These are phyloP conservation scores for Leptinotarsa texana DNA, from an alignment of 1,140 invertebrate genomes.

Conservation along the genomic window DNA sequence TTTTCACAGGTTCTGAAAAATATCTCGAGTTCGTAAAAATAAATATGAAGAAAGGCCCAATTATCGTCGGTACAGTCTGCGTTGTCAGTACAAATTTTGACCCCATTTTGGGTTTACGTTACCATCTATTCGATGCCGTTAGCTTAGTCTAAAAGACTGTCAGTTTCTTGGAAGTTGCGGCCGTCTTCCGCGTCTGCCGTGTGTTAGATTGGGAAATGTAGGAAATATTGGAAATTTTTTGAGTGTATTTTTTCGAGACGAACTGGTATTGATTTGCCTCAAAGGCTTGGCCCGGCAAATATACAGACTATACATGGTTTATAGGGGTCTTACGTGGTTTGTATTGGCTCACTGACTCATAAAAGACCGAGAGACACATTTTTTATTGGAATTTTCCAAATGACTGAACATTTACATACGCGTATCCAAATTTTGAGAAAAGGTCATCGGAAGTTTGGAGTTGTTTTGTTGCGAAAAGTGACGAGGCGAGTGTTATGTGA, in stretches of 20 bases:
- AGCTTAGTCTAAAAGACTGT: conserved; percentile 46
- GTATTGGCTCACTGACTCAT: conserved; percentile 56
- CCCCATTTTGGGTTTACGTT: conserved; percentile 52
- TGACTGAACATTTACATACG: conserved; percentile 54
- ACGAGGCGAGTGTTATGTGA: conserved; percentile 26
- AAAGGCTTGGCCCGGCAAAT: conserved; percentile 56
- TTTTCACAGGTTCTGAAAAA: conserved; percentile 52
- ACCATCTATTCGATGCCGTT: conserved; percentile 49
- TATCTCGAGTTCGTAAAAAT: conserved; percentile 55
- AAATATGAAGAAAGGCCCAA: conserved; percentile 55
- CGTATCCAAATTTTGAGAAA: conserved; percentile 53
- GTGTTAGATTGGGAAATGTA: conserved; percentile 34
- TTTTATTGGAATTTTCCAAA: conserved; percentile 56
- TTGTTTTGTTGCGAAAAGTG: conserved; percentile 29
- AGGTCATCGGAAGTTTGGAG: conserved; percentile 34
- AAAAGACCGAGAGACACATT: conserved; percentile 54
- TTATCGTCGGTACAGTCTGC: conserved; percentile 47
- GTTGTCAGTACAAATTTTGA: conserved; percentile 50
- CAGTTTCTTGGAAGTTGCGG: conserved; percentile 41
- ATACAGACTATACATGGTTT: conserved; percentile 54
- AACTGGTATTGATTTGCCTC: conserved; percentile 55
- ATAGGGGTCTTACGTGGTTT: conserved; percentile 54
- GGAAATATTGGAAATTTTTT: conserved; percentile 46
- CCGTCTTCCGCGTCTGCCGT: conserved; percentile 33
- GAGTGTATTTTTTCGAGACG: conserved; percentile 54